Base-by-base conservation (phyloP, 2,797 vertebrate genomes). In the Pteronotus mesoamericanus region DNA sequence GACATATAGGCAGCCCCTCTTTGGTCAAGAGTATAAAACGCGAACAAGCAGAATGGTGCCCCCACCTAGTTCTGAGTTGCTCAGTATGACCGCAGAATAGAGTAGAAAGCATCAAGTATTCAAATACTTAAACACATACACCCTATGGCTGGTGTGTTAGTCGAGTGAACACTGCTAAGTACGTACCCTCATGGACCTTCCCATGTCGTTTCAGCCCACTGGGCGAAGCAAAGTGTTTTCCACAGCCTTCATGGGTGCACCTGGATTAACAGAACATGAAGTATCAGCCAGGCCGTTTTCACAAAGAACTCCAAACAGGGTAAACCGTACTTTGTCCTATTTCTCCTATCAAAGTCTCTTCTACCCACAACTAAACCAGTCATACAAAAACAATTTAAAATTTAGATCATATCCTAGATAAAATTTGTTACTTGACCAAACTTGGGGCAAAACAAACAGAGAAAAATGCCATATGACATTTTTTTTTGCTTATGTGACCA, bases 121-220 rank as follows among this genome's bases (percentile, higher is more conserved):
- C 51, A 8, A 64, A 72, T 71, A 29, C 53, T 37, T 10, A 18
- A 22, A 19, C 53, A 12, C 6, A 29, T 3, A 19, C 59, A 8
- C 5, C 1, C 55, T 4, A 5, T 0, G 1, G 26, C 2, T 6
- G 19, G 18, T 18, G 34, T 16, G 10, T 29, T 9, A 19, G 9
- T 16, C 53, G 24, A 4, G 59, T 24, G 1, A 5, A 29, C 16
- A 32, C 37, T 0, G 0, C 34, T 12, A 16, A 72, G 59, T 72
- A 91, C 92, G 90, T 94, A 99, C 99, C 99, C 98, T 98, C 95
- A 78, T 99, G 99, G 44, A 98, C 94, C 96, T 98, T 99, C 97
- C 98, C 97, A 0, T 99, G 99, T 55, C 98, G 98, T 89, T 99
- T 99, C 78, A 99, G 98, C 93, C 97, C 98, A 79, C 98, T 98